Evolutionary conservation across 2,113 vertebrate species (phyloP), one percentile per base, ranked within the genome.

Genomic region (Channa maculata): DNA sequence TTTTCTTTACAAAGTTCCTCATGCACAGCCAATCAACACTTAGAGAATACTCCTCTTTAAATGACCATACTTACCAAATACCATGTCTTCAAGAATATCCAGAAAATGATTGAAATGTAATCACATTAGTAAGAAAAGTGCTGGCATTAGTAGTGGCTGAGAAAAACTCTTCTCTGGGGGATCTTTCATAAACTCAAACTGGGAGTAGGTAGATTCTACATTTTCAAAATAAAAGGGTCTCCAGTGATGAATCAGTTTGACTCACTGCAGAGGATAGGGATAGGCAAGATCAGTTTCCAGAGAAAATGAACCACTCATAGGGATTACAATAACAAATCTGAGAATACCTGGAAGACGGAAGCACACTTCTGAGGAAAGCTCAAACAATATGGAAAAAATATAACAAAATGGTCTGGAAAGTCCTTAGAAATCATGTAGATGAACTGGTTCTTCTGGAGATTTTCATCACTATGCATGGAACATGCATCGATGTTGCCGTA

Each of bases 301-400:
- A 0, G 59, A 88, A 84, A 24, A 24, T 24, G 24, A 24, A 24
- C 24, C 24, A 54, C 0, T 10, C 3, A 0, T 2, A 8, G 8
- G 13, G 13, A 59, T 51, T 46, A 41, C 11, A 0, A 1, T 9
- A 24, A 24, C 6, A 65, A 73, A 2, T 36, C 6, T 12, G 37
- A 37, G 34, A 54, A n/a, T 24, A 15, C 15, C 15, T 14, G 3
- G 33, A 33, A 14, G 2, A n/a, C 13, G 10, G 38, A 75, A 62
- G 37, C 52, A 66, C 2, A 50, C 50, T 75, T 80, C 83, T 65
- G 7, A 24, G 34, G 70, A 83, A 80, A 57, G 39, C 59, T 60
- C 6, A 13, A 12, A 61, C 2, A 15, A 43, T 34, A 9, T 3
- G 5, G 53, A 38, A 48, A 2, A 33, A 24, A 24, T 24, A 24